Base-by-base conservation (phyloP, 2,888 invertebrate species). In the Athripsodes cinereus region DNA sequence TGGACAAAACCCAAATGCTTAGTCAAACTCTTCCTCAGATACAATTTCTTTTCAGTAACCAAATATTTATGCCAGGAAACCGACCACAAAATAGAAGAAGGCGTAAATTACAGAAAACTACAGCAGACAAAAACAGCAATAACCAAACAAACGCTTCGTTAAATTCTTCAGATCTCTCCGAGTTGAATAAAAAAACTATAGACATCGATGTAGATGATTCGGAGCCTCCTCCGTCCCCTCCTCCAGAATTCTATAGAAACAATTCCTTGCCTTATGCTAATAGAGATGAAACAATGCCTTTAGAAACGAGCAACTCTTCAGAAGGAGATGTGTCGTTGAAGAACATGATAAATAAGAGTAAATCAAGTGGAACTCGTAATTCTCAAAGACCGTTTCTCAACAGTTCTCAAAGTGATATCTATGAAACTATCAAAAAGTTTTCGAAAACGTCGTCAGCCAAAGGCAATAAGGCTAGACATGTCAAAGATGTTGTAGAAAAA, bases 1-100 rank as follows among this genome's bases (percentile, higher is more conserved):
- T 47, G 1, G 20, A 22, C 18, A 31, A 50, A 6, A 31, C 16
- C 2, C 53, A 56, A 18, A 13, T 59, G 13, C 20, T 52, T 22
- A 52, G 60, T 2, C 46, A 58, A 19, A 35, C 49, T 1, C 67
- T 72, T 1, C 78, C 78, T 2, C 75, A 73, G 55, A 75, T 79
- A 69, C 78, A 79, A 64, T 78, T 79, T 67, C 68, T 78, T 16
- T 79, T 78, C 62, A 77, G 77, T 67, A 78, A 78, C 63, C 78
- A 78, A 65, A 76, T 79, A 19, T 78, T 78, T 61, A 75, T 79
- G 76, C 77, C 10, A 75, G 78, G 0, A 72, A 74, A 61, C 57
- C 71, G 62, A 70, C 70, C 55, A 67, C 69, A 16, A 63, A 68
- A 1, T 60, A 68, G 0, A 68, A 75, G 0, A 73, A 69, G 59